Evolutionary conservation across 30 jellyfish, hydroid and myxozoan genomes (phyloP), one percentile per base, ranked within the genome.

Genomic region (Nemopilema nomurai): DNA sequence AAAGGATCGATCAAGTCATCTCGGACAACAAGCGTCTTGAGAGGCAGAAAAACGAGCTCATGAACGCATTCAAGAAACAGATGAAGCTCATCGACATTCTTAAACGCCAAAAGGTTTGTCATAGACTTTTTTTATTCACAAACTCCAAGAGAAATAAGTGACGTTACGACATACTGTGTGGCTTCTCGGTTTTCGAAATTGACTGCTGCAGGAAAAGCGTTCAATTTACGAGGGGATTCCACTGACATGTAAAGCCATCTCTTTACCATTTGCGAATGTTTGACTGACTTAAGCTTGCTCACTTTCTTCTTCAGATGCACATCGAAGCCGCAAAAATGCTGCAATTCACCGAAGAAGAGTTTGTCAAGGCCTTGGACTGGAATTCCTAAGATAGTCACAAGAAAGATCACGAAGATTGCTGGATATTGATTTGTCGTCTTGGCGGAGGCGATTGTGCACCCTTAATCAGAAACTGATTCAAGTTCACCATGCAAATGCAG

Each of bases 271-370:
- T n/a, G n/a, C n/a, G n/a, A n/a, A n/a, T n/a, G n/a, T n/a, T n/a
- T n/a, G n/a, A n/a, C n/a, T n/a, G n/a, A n/a, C n/a, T n/a, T n/a
- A n/a, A n/a, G n/a, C n/a, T n/a, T n/a, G n/a, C n/a, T n/a, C n/a
- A 1, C 24, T 50, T 22, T 51, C 18, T 49, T 49, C 72, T 83
- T 49, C 70, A 93, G 98, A 93, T 93, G 98, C 98, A 93, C 75
- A 87, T 93, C 29, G 98, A 93, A 93, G 98, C 98, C 25, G 97
- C 98, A 49, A 93, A 93, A 80, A 67, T 93, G 97, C 53, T 93
- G 53, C 97, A 93, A 79, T 93, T 93, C 63, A 64, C 98, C 28
- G 98, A 93, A 72, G 98, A 93, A 88, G 98, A 93, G 71, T 93
- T 93, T 33, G 88, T 93, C 63, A 85, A 93, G 63, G 97, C 98